phyloP scores from a whole-genome alignment of 2,888 invertebrate genomes.

The Ormyrus nitidulus region DNA sequence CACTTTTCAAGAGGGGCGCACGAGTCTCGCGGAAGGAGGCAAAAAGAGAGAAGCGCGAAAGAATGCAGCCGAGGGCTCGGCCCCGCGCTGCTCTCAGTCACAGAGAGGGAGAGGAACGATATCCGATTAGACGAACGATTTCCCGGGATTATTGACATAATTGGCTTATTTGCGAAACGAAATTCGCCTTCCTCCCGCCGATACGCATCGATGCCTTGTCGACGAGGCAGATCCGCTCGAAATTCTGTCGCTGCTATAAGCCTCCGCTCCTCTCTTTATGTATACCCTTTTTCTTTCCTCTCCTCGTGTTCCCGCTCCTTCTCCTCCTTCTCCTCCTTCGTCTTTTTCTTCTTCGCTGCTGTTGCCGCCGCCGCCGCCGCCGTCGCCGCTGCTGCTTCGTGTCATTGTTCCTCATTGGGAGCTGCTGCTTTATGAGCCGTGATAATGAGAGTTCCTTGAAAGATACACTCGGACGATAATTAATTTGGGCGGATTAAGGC shows the following conservation, averaged over 20 bases:
- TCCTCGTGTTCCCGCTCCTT: not conserved
- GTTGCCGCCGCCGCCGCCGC: not conserved
- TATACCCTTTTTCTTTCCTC: slow-evolving; percentile 5
- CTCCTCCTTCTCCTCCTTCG: not conserved
- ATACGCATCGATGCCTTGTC: slow-evolving; percentile 63
- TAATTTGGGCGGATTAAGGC: slow-evolving; percentile 42
- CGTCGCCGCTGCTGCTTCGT: not conserved
- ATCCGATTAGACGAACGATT: slow-evolving; percentile 63
- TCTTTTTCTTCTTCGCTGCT: not conserved
- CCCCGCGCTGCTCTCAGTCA: slow-evolving; percentile 4
- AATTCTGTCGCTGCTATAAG: slow-evolving; percentile 53
- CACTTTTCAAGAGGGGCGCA: too few species aligned
- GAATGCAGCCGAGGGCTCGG: slow-evolving; percentile 16
- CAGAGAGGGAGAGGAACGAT: slow-evolving; percentile 28
- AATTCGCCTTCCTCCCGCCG: slow-evolving; percentile 57
- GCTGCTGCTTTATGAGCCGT: slow-evolving; percentile 51
- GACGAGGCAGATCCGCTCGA: slow-evolving; percentile 57
- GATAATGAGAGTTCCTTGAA: slow-evolving; percentile 48
- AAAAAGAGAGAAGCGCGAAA: slow-evolving; percentile 7
- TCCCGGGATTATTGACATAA: slow-evolving; percentile 60
- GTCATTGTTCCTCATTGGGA: slow-evolving; percentile 48
- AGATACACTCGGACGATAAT: slow-evolving; percentile 38
- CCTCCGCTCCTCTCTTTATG: slow-evolving; percentile 2
- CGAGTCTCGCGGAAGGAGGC: too few species aligned
- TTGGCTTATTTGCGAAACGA: slow-evolving; percentile 59